These are phyloP conservation scores for Eupristina koningsbergeri DNA, from an alignment of 1,140 invertebrate genomes.

Conservation along the genomic window DNA sequence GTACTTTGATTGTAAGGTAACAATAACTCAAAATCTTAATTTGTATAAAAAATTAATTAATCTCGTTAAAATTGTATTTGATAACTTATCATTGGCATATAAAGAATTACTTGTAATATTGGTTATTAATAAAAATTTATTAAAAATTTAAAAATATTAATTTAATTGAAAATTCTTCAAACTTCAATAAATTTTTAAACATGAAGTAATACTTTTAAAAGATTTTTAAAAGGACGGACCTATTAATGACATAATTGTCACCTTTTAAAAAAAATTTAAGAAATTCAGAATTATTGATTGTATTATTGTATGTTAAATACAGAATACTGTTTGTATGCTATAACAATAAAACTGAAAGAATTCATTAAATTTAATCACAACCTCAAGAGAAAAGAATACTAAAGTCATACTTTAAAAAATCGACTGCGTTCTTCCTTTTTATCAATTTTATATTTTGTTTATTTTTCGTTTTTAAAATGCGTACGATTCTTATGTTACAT, in stretches of 20 bases:
- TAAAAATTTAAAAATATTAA: neutral
- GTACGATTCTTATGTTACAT: constrained; percentile 42
- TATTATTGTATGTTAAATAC: neutral
- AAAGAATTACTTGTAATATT: neutral
- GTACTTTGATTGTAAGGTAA: neutral
- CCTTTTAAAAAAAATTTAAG: neutral
- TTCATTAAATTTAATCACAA: neutral
- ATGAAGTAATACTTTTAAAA: neutral
- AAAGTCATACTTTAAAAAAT: constrained; percentile 41
- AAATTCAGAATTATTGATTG: neutral
- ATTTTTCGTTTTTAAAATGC: constrained; percentile 43
- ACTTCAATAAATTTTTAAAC: neutral
- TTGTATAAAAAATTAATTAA: neutral
- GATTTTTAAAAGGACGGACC: neutral
- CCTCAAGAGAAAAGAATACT: constrained; percentile 35
- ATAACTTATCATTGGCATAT: neutral
- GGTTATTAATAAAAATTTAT: neutral
- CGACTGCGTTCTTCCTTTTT: constrained; percentile 20
- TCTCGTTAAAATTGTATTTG: neutral
- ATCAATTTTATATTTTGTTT: constrained; percentile 18
- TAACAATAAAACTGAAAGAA: too few species aligned
- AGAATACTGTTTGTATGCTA: neutral
- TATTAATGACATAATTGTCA: too few species aligned
- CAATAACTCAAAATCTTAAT: neutral
- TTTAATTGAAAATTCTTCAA: neutral